Evolutionary conservation across 2,888 invertebrate species (phyloP).

Genomic region (Yponomeuta sedellus): DNA sequence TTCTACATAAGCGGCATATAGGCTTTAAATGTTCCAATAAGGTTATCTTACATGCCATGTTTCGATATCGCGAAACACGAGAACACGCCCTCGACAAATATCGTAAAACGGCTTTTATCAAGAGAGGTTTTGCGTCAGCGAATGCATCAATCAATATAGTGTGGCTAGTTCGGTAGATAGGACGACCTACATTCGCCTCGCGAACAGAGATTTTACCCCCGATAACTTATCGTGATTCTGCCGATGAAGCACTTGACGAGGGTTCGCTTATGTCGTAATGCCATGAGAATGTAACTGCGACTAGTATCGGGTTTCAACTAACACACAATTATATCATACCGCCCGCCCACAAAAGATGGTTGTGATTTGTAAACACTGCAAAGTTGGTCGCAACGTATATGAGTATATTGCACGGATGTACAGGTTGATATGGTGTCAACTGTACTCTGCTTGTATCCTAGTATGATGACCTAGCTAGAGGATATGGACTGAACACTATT

Average conservation of each 20-base stretch:
- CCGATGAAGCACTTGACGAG: constrained; percentile 55
- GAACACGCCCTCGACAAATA: constrained; percentile 1
- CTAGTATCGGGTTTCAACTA: background rate
- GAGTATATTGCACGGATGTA: too few species aligned
- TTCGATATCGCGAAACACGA: background rate
- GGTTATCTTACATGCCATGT: background rate
- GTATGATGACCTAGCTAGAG: too few species aligned
- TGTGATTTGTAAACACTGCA: too few species aligned
- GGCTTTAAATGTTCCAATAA: too few species aligned
- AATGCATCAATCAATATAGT: background rate
- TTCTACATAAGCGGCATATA: too few species aligned
- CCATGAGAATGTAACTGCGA: background rate
- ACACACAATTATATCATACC: background rate
- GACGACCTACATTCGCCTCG: constrained; percentile 52
- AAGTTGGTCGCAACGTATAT: background rate
- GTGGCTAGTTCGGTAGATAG: constrained; percentile 31
- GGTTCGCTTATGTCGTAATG: background rate
- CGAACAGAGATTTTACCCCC: constrained; percentile 34
- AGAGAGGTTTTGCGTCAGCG: background rate
- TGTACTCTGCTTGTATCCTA: too few species aligned
- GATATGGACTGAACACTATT: too few species aligned
- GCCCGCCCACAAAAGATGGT: too few species aligned
- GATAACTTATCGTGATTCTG: constrained; percentile 60
- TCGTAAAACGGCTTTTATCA: constrained; percentile 1
- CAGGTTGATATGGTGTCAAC: too few species aligned